Conservation (phyloP, 1,140 invertebrate species). For the Whitmania pigra region DNA sequence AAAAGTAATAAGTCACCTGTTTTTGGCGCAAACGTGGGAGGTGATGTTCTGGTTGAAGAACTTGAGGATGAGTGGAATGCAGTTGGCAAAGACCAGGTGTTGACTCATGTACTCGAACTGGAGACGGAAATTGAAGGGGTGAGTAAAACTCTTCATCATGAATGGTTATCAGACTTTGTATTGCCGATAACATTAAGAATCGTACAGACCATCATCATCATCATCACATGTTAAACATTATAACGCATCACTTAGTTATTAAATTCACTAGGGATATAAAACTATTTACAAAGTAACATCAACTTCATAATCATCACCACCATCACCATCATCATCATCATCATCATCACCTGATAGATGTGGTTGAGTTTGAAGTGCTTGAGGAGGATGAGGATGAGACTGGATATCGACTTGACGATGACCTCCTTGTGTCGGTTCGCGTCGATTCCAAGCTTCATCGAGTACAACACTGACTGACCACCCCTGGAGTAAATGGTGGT, state of each 20-base stretch:
- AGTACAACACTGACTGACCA: slow-evolving; percentile 84
- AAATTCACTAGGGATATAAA: no score
- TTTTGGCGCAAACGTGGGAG: slow-evolving; percentile 85
- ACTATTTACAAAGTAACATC: no score
- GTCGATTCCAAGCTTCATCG: slow-evolving; percentile 89
- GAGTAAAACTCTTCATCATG: no score
- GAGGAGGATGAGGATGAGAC: slow-evolving; percentile 75
- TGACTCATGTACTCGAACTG: slow-evolving; percentile 99
- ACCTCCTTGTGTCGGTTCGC: slow-evolving; percentile 97
- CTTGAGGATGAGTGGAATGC: slow-evolving; percentile 92
- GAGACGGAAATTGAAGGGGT: slow-evolving; percentile 25
- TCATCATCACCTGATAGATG: slow-evolving; percentile 56
- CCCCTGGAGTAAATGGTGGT: not conserved
- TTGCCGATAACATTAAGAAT: no score
- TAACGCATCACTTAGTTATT: no score
- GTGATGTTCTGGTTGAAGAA: slow-evolving; percentile 98
- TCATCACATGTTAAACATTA: no score
- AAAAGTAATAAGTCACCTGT: no score
- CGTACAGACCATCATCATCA: not conserved
- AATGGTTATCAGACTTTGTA: no score
- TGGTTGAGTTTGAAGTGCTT: slow-evolving; percentile 99
- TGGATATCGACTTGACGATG: slow-evolving; percentile 92
- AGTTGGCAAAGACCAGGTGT: slow-evolving; percentile 97
- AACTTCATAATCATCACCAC: no score
- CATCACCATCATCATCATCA: not conserved